Base-by-base conservation (phyloP, 2,888 invertebrate genomes). In the Ophioninae sp. region DNA sequence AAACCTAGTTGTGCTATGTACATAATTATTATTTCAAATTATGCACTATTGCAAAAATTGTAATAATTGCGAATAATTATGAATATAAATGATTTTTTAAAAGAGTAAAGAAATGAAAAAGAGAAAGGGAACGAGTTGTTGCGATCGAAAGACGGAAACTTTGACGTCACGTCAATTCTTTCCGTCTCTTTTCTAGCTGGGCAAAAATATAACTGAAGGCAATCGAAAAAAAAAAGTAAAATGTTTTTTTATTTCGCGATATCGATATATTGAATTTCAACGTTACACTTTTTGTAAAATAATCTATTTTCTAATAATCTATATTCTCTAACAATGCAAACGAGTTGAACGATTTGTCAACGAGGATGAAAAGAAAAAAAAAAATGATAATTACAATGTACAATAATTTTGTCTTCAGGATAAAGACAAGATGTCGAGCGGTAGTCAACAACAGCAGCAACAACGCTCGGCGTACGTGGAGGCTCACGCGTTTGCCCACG, bases 391-490 rank as follows among this genome's bases (percentile, higher is more conserved):
- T 17, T 6, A 50, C 6, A 50, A 61, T 67, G 67, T 81, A 50
- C n/a, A 62, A 21, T 56, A 62, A 61, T 72, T 68, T 79, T 44
- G 74, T 83, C 82, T 83, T 64, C 89, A 96, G 96, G 96, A 96
- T 89, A 96, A 96, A 94, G 96, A 96, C 90, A 96, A 96, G 93
- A 96, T 96, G 96, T 91, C 92, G 82, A 90, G 95, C 95, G 87
- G 95, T 95, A 93, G 95, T 94, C 87, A 88, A 17, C 84, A 84
- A 56, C 89, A 89, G 62, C 92, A 92, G 82, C 92, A 92, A 79
- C 96, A 96, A 92, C 96, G 96, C 93, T 95, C 96, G 85, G 95
- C 96, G 76, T 96, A 96, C 90, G 93, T 96, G 86, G 96, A 96
- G 93, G 96, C 96, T 82, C 96, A 95, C 91, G 96, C 96, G 91